A percentile compares a stretch with the other conserved stretches of the same genome.
Conservation (phyloP, 2,888 invertebrate genomes). For the Tetrapedia diversipes region DNA sequence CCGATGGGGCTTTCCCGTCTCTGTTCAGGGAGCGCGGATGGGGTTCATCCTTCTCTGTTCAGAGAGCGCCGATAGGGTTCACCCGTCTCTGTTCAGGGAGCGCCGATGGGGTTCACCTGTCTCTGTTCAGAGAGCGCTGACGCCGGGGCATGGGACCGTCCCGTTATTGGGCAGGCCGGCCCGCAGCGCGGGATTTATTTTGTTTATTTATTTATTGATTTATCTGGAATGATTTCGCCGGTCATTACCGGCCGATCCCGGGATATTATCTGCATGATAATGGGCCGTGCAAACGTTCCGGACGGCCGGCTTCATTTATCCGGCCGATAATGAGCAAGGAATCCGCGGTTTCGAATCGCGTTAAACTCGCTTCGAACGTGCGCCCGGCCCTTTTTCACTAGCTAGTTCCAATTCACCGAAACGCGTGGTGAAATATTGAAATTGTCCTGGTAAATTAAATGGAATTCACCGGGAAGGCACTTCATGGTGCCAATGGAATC, state of each 20-base stretch:
- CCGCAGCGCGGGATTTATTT: slow-evolving; percentile 41
- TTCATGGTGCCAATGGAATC: not conserved
- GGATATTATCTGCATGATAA: slow-evolving; percentile 54
- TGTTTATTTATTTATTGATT: slow-evolving; percentile 56
- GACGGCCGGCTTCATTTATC: slow-evolving; percentile 46
- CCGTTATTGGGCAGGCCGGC: slow-evolving; percentile 42
- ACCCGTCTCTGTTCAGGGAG: no score
- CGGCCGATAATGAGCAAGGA: slow-evolving; percentile 43
- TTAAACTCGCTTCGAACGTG: slow-evolving; percentile 16
- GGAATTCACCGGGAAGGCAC: not conserved
- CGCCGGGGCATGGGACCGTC: slow-evolving; percentile 36
- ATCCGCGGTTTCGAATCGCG: slow-evolving; percentile 24
- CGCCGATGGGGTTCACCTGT: no score
- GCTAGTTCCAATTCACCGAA: not conserved
- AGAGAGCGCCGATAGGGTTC: no score
- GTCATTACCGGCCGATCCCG: slow-evolving; percentile 45
- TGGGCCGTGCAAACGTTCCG: slow-evolving; percentile 48
- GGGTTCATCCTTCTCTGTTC: no score
- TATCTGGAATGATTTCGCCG: slow-evolving; percentile 44
- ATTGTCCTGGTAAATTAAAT: slow-evolving; percentile 29
- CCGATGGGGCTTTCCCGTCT: no score
- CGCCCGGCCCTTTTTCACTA: slow-evolving; percentile 6
- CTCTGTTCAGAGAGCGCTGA: no score
- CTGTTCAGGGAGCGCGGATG: no score
- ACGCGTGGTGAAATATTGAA: not conserved